phyloP scores from a whole-genome alignment of 2,113 vertebrate species.

The Acanthisitta chloris region DNA sequence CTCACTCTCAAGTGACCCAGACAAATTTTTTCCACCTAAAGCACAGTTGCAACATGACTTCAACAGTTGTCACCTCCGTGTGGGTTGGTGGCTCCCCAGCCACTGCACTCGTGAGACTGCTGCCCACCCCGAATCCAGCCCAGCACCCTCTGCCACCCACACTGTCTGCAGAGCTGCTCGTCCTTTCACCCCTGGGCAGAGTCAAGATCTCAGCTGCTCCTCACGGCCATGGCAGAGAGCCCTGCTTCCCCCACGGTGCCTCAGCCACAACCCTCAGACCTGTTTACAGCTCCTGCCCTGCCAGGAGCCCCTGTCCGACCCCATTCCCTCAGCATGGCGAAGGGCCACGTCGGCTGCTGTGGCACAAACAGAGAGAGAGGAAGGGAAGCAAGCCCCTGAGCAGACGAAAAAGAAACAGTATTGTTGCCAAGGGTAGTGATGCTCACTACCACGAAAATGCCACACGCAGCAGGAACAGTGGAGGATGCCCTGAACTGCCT shows the following conservation, averaged over 20 bases:
- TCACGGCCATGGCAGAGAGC: neutral
- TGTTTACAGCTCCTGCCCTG: neutral
- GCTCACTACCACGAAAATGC: neutral
- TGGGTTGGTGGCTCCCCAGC: neutral
- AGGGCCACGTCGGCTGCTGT: neutral
- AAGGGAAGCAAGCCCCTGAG: neutral
- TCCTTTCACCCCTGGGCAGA: neutral
- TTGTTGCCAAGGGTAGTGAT: neutral
- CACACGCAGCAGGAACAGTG: neutral
- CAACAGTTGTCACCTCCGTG: neutral
- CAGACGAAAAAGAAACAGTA: neutral
- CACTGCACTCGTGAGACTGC: neutral
- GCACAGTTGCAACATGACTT: neutral
- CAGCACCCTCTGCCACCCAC: neutral
- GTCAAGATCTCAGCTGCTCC: neutral
- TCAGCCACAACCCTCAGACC: neutral
- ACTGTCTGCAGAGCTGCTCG: neutral
- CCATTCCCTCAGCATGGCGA: neutral
- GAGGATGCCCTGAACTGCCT: neutral
- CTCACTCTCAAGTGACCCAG: neutral
- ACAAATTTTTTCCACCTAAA: constrained; percentile 31
- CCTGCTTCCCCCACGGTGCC: neutral
- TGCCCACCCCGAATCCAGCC: neutral
- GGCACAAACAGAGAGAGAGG: neutral
- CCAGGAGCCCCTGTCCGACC: neutral